phyloP scores from a whole-genome alignment of 2,888 invertebrate species.

The Tanytarsus gracilentus region DNA sequence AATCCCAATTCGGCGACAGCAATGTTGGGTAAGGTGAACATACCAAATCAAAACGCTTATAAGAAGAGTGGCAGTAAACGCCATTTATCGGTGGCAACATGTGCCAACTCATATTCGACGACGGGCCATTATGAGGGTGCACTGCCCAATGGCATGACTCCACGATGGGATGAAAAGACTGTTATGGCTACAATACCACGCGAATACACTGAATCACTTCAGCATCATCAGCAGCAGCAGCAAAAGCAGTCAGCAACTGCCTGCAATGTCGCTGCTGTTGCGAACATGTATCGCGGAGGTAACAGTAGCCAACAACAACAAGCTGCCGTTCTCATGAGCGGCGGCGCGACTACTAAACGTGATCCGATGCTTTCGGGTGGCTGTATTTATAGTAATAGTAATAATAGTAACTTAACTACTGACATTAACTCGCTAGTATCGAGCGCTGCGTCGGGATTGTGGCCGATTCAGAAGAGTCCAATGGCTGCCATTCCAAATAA shows the following conservation, averaged over 20 bases:
- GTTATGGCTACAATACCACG: conserved; percentile 45
- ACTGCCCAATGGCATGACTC: conserved; percentile 29
- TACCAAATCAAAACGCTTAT: conserved; percentile 24
- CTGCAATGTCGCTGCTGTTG: conserved; percentile 31
- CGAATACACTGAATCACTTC: conserved; percentile 41
- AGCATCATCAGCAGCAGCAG: conserved; percentile 36
- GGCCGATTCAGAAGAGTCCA: conserved; percentile 40
- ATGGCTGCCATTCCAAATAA: conserved; percentile 45
- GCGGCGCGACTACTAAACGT: conserved; percentile 36
- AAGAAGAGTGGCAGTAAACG: conserved; percentile 13
- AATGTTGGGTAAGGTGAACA: conserved; percentile 26
- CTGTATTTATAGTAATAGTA: conserved; percentile 32
- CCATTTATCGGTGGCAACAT: conserved; percentile 38
- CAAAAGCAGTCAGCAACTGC: conserved; percentile 36
- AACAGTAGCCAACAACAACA: conserved; percentile 11
- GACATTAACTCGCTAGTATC: conserved; percentile 25
- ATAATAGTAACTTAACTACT: conserved; percentile 14
- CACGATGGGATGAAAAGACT: conserved; percentile 38
- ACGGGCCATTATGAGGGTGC: conserved; percentile 36
- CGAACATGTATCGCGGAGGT: conserved; percentile 22
- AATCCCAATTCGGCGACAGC: conserved; percentile 33
- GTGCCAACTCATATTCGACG: conserved; percentile 32
- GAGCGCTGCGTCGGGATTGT: conserved; percentile 31
- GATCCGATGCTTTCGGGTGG: conserved; percentile 45
- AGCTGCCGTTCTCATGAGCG: conserved; percentile 31